These are phyloP conservation scores for Columba guinea DNA, from an alignment of 2,797 vertebrate genomes.

Conservation along the genomic window DNA sequence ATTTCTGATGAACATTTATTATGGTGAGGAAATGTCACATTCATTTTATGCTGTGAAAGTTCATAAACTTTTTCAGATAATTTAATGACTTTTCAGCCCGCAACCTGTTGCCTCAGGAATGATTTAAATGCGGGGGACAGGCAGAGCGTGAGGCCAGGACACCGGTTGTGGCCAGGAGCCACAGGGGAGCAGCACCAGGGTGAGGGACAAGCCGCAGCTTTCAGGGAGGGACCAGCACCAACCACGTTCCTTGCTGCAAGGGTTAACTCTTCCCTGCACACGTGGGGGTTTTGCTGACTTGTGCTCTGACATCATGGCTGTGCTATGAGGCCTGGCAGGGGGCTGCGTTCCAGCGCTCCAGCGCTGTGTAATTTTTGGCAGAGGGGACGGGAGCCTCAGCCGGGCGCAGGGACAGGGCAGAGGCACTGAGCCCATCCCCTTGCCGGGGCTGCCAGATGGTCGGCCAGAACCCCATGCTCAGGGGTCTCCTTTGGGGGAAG, in stretches of 20 bases:
- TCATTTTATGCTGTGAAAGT: background rate
- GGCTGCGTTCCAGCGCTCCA: conserved; percentile 44
- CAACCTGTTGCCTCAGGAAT: background rate
- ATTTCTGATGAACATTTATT: conserved; percentile 57
- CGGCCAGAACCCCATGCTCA: accelerated
- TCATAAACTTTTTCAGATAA: conserved; percentile 1
- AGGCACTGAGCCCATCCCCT: background rate
- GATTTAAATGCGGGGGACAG: background rate
- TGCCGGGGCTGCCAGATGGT: background rate
- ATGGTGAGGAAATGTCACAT: conserved; percentile 32
- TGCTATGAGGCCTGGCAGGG: conserved; percentile 79
- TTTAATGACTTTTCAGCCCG: background rate
- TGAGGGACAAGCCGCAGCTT: background rate
- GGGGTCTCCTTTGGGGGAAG: background rate
- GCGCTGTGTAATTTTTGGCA: conserved; percentile 73
- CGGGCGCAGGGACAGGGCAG: conserved; percentile 57
- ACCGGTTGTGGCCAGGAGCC: accelerated
- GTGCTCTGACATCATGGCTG: conserved; percentile 77
- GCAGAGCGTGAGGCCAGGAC: accelerated
- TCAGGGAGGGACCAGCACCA: background rate
- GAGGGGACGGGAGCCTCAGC: conserved; percentile 62
- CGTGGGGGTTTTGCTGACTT: conserved; percentile 44
- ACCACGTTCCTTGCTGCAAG: background rate
- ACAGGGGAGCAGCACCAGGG: background rate
- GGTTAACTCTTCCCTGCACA: conserved; percentile 46